Percentiles rank a stretch among this genome's conserved stretches.
These are phyloP conservation scores for Dasysyrphus albostriatus DNA, from an alignment of 2,888 invertebrate genomes.

Conservation along the genomic window DNA sequence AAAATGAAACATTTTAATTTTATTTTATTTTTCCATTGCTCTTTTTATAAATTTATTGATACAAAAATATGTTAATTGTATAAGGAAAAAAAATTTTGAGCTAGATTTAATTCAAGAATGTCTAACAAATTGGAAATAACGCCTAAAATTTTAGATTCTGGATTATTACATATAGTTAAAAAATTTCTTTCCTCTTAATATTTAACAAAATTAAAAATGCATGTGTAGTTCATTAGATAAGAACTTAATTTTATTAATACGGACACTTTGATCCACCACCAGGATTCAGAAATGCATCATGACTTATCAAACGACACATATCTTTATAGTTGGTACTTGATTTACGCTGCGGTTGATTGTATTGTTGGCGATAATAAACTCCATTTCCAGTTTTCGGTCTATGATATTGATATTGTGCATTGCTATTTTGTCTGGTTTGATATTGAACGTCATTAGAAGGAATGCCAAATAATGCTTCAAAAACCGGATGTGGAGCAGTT, in stretches of 20 bases:
- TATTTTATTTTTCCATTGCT: too few relatives aligned
- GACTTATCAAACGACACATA: conserved; percentile 59
- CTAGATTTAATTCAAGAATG: too few relatives aligned
- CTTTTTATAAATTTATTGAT: too few relatives aligned
- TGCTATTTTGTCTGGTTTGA: neutral
- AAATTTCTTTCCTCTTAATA: neutral
- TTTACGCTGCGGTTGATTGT: neutral
- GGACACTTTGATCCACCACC: conserved; percentile 64
- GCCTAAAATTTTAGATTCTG: too few relatives aligned
- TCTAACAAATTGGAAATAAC: too few relatives aligned
- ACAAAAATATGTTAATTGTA: too few relatives aligned
- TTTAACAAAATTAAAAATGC: neutral
- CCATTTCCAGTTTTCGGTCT: neutral
- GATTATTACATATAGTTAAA: too few relatives aligned
- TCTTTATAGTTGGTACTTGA: conserved; percentile 51
- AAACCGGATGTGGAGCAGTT: conserved; percentile 23
- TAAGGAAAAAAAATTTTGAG: too few relatives aligned
- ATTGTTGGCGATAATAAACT: conserved; percentile 30
- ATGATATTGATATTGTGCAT: conserved; percentile 24
- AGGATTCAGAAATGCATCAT: conserved; percentile 66
- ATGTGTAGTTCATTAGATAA: neutral
- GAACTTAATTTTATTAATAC: conserved; percentile 23
- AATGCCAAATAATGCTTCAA: conserved; percentile 44
- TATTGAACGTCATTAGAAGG: conserved; percentile 8
- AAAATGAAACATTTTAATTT: too few relatives aligned